Percentiles rank a stretch among this genome's conserved stretches.
Evolutionary conservation across 2,888 invertebrate species (phyloP).

Genomic region (Onchidella celtica): DNA sequence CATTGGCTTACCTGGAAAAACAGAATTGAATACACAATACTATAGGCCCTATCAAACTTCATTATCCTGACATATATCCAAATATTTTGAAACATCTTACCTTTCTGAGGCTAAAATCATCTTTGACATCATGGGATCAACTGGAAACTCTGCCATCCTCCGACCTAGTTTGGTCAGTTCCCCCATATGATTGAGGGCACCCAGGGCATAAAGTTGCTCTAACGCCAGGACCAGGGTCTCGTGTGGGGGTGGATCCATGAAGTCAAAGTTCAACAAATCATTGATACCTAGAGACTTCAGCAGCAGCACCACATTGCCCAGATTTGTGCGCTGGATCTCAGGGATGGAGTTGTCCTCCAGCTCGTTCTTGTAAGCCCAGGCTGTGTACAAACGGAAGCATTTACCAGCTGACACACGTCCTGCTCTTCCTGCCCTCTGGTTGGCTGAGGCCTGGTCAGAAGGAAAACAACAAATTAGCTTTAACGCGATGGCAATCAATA

Average conservation of each 20-base stretch:
- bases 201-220: slow-evolving; percentile 98
- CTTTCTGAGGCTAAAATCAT: slow-evolving; percentile 98
- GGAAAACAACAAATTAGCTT: neutral
- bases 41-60: too few species aligned
- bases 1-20: too few species aligned
- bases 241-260: slow-evolving; percentile 94
- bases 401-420: slow-evolving; percentile 96
- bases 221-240: slow-evolving; percentile 87
- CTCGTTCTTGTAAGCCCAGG: slow-evolving; percentile 99
- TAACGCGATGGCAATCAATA: too few species aligned
- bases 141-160: slow-evolving; percentile 99
- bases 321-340: slow-evolving; percentile 98
- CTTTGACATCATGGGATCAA: slow-evolving; percentile 99
- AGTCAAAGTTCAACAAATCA: slow-evolving; percentile 98
- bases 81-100: slow-evolving; percentile 83
- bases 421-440: slow-evolving; percentile 97
- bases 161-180: slow-evolving; percentile 97
- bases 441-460: slow-evolving; percentile 87
- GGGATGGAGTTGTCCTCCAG: slow-evolving; percentile 98
- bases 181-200: slow-evolving; percentile 98
- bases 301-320: slow-evolving; percentile 97
- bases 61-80: too few species aligned
- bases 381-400: slow-evolving; percentile 98
- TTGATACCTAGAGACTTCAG: slow-evolving; percentile 93
- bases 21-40: too few species aligned